Conservation (phyloP, 2,797 vertebrate genomes). For the Antennarius maculatus region DNA sequence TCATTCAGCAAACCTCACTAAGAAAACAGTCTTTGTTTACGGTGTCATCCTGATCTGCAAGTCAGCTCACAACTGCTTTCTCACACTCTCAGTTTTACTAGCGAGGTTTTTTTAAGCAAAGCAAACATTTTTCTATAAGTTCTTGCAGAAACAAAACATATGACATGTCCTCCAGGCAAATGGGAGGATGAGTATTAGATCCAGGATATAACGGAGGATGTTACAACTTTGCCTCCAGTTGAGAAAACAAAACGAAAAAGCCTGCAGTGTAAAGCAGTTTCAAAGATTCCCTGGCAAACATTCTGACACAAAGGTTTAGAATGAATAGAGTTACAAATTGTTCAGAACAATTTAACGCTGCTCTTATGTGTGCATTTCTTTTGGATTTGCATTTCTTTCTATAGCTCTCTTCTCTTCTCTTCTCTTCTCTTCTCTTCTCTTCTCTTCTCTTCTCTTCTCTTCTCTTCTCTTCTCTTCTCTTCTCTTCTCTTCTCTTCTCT, state of each 20-base stretch:
- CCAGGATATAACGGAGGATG: constrained; percentile 36
- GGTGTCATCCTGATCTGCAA: constrained; percentile 52
- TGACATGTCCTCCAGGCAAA: constrained; percentile 36
- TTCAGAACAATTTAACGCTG: constrained; percentile 28
- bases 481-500: too few species aligned
- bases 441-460: too few species aligned
- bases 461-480: too few species aligned
- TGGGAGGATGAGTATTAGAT: constrained; percentile 30
- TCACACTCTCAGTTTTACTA: constrained; percentile 40
- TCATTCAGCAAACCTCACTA: constrained; percentile 29
- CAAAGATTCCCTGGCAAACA: not conserved
- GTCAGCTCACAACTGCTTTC: constrained; percentile 40
- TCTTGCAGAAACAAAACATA: constrained; percentile 48
- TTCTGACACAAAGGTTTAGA: constrained; percentile 5
- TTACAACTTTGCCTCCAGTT: constrained; percentile 25
- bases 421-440: too few species aligned
- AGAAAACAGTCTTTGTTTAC: constrained; percentile 60
- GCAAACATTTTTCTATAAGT: constrained; percentile 44
- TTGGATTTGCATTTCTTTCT: too few species aligned
- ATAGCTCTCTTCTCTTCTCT: too few species aligned
- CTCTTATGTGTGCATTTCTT: constrained; percentile 2
- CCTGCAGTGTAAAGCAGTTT: not conserved
- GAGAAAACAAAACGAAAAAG: not conserved
- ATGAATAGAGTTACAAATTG: constrained; percentile 25
- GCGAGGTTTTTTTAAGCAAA: constrained; percentile 49